phyloP scores from a whole-genome alignment of 2,888 invertebrate genomes.

The Molorchus minor region DNA sequence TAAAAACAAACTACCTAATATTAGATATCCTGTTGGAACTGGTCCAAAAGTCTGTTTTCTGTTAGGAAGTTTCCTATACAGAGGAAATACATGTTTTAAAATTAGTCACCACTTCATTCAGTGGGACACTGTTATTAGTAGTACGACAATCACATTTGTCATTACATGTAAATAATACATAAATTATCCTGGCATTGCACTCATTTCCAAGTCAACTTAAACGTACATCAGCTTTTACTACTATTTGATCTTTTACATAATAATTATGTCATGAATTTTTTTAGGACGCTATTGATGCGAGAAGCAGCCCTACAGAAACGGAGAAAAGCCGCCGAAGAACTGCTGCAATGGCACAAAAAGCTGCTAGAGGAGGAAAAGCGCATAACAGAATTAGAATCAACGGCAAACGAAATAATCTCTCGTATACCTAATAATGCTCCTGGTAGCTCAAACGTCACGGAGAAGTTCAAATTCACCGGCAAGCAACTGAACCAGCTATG shows the following conservation, averaged over 20 bases:
- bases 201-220: neutral
- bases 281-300: slow-evolving; percentile 62
- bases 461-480: slow-evolving; percentile 53
- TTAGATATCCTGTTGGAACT: slow-evolving; percentile 62
- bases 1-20: slow-evolving; percentile 59
- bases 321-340: slow-evolving; percentile 63
- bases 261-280: slow-evolving; percentile 29
- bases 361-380: slow-evolving; percentile 66
- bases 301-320: slow-evolving; percentile 64
- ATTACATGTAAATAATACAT: slow-evolving; percentile 38
- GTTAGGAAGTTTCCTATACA: slow-evolving; percentile 56
- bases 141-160: slow-evolving; percentile 45
- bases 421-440: slow-evolving; percentile 43
- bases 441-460: slow-evolving; percentile 12
- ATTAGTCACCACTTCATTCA: slow-evolving; percentile 57
- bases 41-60: slow-evolving; percentile 56
- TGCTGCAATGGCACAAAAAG: slow-evolving; percentile 66
- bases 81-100: slow-evolving; percentile 58
- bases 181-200: slow-evolving; percentile 23
- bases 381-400: slow-evolving; percentile 63
- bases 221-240: neutral
- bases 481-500: slow-evolving; percentile 62
- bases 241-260: slow-evolving; percentile 15
- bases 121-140: slow-evolving; percentile 47
- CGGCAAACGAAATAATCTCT: slow-evolving; percentile 56